These are phyloP conservation scores for Thaumetopoea pityocampa DNA, from an alignment of 1,140 invertebrate genomes.

Conservation along the genomic window DNA sequence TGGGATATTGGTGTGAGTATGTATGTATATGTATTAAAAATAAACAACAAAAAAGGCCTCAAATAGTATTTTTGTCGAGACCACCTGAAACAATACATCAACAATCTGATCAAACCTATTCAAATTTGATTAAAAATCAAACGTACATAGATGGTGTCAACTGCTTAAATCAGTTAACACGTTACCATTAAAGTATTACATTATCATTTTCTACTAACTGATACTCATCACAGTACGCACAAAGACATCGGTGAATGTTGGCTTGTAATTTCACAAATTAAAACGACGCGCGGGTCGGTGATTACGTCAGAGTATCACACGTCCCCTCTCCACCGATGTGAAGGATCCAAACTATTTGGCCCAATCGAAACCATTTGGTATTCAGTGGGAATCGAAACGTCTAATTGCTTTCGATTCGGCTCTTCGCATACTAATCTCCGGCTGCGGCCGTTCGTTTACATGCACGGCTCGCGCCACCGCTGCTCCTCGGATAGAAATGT, in stretches of 20 bases:
- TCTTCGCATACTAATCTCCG: slow-evolving; percentile 23
- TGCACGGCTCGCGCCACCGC: slow-evolving; percentile 2
- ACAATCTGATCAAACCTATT: no score
- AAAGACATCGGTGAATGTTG: slow-evolving; percentile 8
- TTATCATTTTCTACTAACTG: no score
- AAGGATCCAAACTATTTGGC: slow-evolving; percentile 23
- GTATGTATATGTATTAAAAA: no score
- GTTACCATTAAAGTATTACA: no score
- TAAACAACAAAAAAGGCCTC: no score
- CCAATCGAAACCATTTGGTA: slow-evolving; percentile 24
- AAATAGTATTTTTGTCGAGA: no score
- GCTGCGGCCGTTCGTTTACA: background rate
- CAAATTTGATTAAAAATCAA: no score
- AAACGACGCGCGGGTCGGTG: slow-evolving; percentile 5
- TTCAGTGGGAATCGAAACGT: slow-evolving; percentile 22
- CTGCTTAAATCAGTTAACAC: no score
- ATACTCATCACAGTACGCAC: slow-evolving; percentile 9
- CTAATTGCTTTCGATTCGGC: slow-evolving; percentile 25
- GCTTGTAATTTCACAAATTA: slow-evolving; percentile 10
- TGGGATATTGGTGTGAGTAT: no score
- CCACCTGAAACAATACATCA: no score
- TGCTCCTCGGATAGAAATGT: no score
- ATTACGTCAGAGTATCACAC: slow-evolving; percentile 26
- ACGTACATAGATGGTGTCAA: no score
- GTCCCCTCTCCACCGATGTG: slow-evolving; percentile 19